Evolutionary conservation across 2,888 invertebrate species (phyloP).

Genomic region (Zygogramma bicolorata): DNA sequence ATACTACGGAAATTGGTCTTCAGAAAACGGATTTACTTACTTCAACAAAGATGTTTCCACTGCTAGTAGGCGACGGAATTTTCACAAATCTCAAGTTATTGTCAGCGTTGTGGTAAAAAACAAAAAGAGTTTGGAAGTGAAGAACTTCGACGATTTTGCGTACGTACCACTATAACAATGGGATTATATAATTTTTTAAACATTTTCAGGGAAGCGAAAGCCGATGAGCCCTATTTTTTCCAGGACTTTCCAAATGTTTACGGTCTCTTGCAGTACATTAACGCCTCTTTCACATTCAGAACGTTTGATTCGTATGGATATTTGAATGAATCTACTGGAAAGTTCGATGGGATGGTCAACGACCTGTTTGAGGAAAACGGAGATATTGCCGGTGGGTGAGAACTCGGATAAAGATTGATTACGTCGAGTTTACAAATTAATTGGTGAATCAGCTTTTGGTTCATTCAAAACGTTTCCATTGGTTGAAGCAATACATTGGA

Average conservation of each 20-base stretch:
- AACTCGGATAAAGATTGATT: too few relatives aligned
- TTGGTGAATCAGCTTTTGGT: too few relatives aligned
- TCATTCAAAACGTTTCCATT: too few relatives aligned
- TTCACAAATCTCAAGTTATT: slow-evolving; percentile 32
- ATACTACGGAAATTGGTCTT: slow-evolving; percentile 44
- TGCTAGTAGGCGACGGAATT: slow-evolving; percentile 38
- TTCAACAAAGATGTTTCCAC: slow-evolving; percentile 20
- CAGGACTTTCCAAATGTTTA: slow-evolving; percentile 43
- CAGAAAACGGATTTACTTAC: slow-evolving; percentile 20
- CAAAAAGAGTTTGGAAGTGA: slow-evolving; percentile 28
- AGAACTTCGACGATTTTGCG: slow-evolving; percentile 42
- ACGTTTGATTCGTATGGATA: slow-evolving; percentile 47
- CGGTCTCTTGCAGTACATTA: slow-evolving; percentile 43
- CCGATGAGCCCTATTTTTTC: slow-evolving; percentile 46
- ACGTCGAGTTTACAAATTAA: too few relatives aligned
- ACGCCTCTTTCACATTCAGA: slow-evolving; percentile 44
- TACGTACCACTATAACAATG: too few relatives aligned
- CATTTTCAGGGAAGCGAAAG: slow-evolving; percentile 37
- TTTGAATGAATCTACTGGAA: slow-evolving; percentile 46
- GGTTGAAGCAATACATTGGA: too few relatives aligned
- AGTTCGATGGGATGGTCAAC: slow-evolving; percentile 46
- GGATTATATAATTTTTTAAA: background rate
- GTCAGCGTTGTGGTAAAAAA: slow-evolving; percentile 34
- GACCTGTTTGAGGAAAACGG: slow-evolving; percentile 41
- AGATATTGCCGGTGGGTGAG: slow-evolving; percentile 43